These are phyloP conservation scores for Apotomis capreana DNA, from an alignment of 2,888 invertebrate species.

Conservation along the genomic window DNA sequence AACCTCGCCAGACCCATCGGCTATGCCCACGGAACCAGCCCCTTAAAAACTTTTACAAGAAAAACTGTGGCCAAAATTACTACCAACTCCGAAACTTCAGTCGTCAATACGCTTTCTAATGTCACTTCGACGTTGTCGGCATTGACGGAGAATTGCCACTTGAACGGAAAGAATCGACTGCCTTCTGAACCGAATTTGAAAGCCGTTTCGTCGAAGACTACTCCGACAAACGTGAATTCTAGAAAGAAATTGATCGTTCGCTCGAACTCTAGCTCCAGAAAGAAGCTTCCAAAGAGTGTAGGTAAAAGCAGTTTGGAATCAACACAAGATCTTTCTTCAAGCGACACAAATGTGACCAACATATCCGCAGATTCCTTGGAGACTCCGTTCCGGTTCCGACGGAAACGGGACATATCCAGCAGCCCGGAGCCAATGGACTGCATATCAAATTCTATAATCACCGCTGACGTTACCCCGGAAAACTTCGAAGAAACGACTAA, in stretches of 20 bases:
- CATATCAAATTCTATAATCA: constrained; percentile 69
- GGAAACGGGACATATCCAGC: constrained; percentile 75
- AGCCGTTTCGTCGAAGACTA: constrained; percentile 55
- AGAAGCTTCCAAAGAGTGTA: constrained; percentile 71
- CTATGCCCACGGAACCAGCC: constrained; percentile 70
- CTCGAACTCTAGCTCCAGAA: constrained; percentile 73
- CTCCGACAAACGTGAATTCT: constrained; percentile 56
- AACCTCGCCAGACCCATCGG: constrained; percentile 72
- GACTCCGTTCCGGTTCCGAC: constrained; percentile 72
- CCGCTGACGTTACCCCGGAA: constrained; percentile 75
- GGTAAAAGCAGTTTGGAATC: constrained; percentile 65
- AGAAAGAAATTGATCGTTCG: constrained; percentile 75
- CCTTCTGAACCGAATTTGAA: constrained; percentile 75
- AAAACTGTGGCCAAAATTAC: constrained; percentile 65
- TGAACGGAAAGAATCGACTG: constrained; percentile 75
- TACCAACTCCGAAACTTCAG: constrained; percentile 58
- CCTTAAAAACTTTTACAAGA: constrained; percentile 71
- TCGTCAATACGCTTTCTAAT: constrained; percentile 61
- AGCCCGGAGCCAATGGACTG: constrained; percentile 80
- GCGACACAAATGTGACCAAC: constrained; percentile 78
- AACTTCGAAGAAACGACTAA: constrained; percentile 76
- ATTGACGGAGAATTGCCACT: constrained; percentile 75
- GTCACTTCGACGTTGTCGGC: constrained; percentile 76
- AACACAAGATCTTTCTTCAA: constrained; percentile 76
- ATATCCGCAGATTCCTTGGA: constrained; percentile 78